Evolutionary conservation across 2,888 invertebrate genomes (phyloP).

Genomic region (Luperina testacea): DNA sequence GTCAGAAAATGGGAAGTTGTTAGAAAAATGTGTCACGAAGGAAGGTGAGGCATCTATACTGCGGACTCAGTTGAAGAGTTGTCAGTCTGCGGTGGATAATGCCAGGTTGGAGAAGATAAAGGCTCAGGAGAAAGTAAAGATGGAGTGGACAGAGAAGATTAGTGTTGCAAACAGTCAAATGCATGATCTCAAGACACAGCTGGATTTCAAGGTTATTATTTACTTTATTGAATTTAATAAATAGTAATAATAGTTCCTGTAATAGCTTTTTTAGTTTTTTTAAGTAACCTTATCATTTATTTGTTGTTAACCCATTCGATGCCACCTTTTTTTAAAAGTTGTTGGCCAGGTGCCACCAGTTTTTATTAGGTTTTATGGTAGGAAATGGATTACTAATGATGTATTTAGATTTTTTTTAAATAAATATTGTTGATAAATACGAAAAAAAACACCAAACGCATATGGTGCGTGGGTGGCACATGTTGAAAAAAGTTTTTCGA

Average conservation of each 20-base stretch:
- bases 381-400: no score
- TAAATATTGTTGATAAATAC: no score
- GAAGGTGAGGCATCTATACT: conserved; percentile 90
- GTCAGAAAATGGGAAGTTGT: conserved; percentile 84
- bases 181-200: conserved; percentile 85
- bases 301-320: no score
- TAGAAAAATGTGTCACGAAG: conserved; percentile 89
- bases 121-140: conserved; percentile 85
- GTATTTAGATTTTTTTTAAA: no score
- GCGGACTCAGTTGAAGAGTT: conserved; percentile 87
- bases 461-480: no score
- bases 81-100: conserved; percentile 83
- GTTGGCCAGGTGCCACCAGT: no score
- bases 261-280: neutral
- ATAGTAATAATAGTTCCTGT: neutral
- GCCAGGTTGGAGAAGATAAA: conserved; percentile 85
- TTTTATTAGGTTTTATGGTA: no score
- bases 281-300: neutral
- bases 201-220: conserved; percentile 89
- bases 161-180: conserved; percentile 81
- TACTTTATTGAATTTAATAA: neutral
- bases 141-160: conserved; percentile 89
- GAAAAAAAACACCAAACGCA: no score
- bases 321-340: no score
- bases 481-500: no score